A percentile compares a stretch with the other conserved stretches of the same genome.
These are phyloP conservation scores for Bubalus kerabau DNA, from an alignment of 2,113 vertebrate species.

Conservation along the genomic window DNA sequence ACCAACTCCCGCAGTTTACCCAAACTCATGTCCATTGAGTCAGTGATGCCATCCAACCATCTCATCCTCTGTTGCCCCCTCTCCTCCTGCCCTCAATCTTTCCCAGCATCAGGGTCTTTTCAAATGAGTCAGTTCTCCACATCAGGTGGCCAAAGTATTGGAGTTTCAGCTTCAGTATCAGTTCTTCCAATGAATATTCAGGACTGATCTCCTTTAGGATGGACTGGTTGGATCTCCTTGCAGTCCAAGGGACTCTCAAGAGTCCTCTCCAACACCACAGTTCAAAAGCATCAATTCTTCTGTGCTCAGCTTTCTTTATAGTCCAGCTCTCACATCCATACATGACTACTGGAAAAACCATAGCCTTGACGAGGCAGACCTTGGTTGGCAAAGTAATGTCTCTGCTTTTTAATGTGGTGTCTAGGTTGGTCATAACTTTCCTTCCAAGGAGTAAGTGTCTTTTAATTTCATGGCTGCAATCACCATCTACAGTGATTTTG, in stretches of 20 bases:
- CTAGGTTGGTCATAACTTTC: not conserved
- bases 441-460: fast-evolving
- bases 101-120: not conserved
- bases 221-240: not conserved
- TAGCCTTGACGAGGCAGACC: not conserved
- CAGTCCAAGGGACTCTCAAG: not conserved
- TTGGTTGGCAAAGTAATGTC: not conserved
- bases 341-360: not conserved
- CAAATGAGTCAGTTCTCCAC: not conserved
- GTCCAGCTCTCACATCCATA: not conserved
- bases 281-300: not conserved
- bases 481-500: not conserved
- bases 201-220: not conserved
- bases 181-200: not conserved
- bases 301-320: fast-evolving
- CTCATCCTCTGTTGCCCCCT: not conserved
- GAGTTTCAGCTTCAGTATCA: not conserved
- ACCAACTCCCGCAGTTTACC: not conserved
- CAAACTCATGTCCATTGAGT: not conserved
- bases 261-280: not conserved
- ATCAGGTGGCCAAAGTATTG: not conserved
- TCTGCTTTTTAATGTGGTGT: not conserved
- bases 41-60: not conserved
- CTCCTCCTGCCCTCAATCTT: not conserved
- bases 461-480: not conserved